Evolutionary conservation across 1,140 invertebrate species (phyloP).

Genomic region (Zaprionus davidi): DNA sequence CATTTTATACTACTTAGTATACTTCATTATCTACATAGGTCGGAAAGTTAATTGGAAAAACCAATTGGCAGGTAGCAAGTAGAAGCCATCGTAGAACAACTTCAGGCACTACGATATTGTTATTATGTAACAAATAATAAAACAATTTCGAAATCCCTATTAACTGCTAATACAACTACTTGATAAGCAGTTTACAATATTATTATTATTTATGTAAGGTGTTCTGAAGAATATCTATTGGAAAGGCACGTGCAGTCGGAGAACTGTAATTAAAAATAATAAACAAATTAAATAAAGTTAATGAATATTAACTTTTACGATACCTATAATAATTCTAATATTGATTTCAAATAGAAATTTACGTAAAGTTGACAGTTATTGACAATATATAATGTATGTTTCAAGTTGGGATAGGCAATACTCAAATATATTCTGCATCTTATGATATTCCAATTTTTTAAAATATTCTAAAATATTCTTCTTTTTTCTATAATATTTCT

Average conservation of each 20-base stretch:
- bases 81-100: neutral
- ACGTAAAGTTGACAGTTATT: neutral
- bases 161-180: neutral
- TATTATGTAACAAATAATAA: neutral
- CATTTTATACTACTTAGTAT: conserved; percentile 16
- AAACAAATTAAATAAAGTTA: conserved; percentile 9
- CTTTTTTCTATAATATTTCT: neutral
- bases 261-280: conserved; percentile 5
- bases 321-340: neutral
- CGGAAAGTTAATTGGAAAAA: conserved; percentile 32
- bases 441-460: too few relatives aligned
- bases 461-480: neutral
- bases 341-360: neutral
- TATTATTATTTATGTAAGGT: neutral
- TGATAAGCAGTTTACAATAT: conserved; percentile 1
- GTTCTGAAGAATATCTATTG: neutral
- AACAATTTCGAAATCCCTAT: neutral
- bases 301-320: conserved; percentile 2
- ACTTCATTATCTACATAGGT: conserved; percentile 15
- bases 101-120: neutral
- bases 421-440: too few relatives aligned
- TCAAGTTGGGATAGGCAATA: too few relatives aligned
- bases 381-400: too few relatives aligned
- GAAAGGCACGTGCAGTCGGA: neutral
- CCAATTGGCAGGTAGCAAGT: neutral